Base-by-base conservation (phyloP, 2,888 invertebrate genomes). In the Eudemis profundana region DNA sequence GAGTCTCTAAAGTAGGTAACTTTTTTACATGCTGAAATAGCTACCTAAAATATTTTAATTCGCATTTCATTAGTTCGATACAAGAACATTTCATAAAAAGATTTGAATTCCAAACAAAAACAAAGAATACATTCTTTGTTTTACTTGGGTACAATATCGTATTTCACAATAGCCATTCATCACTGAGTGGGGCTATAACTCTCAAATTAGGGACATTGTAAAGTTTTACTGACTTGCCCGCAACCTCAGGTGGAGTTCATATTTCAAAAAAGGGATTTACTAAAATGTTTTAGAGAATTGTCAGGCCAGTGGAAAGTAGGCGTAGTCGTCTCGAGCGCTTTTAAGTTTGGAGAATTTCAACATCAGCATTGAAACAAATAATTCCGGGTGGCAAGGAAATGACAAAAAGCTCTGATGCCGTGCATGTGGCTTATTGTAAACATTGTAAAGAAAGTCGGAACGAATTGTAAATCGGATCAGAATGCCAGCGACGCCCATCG, bases 381-480 rank as follows among this genome's bases (percentile, higher is more conserved):
- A 74, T 82, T 70, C 74, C 83, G 83, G 86, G 85, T 79, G 84
- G 84, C 75, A 73, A 65, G 51, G 17, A 50, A 44, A 53, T 59
- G 59, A 75, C 75, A 73, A 74, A 73, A 76, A 69, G 75, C 75
- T 75, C 74, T 76, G 69, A 67, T 74, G 74, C 74, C 72, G 74
- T 71, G 72, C 73, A 76, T 72, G 72, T 72, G 72, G 71, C 67
- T 79, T 75, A 83, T 87, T 86, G 86, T 87, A 76, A 71, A 73
- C 67, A 73, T 72, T 80, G 80, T 77, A 84, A 88, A 86, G 87
- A 89, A 88, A 87, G 86, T 84, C 81, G 86, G 84, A 89, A 90
- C 89, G 85, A 91, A 90, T 91, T 83, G 83, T 85, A 86, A 89
- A 89, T 87, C 83, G 81, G 85, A 90, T 86, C 85, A 87, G 74